phyloP scores from a whole-genome alignment of 2,797 vertebrate genomes.

The Leptoclinus maculatus region DNA sequence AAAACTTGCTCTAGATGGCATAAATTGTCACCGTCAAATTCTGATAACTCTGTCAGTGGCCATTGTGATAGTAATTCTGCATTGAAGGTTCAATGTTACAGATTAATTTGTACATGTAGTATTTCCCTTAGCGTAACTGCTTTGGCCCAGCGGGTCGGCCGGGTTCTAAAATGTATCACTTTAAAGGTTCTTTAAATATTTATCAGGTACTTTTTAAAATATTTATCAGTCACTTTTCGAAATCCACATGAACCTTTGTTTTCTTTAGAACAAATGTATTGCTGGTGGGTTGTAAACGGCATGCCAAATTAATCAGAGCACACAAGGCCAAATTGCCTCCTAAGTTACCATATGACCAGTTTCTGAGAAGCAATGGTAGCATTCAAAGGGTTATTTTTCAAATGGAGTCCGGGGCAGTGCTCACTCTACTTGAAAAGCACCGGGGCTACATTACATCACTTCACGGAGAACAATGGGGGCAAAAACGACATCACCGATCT shows the following conservation, averaged over 20 bases:
- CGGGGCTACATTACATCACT: not conserved
- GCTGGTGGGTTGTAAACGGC: not conserved
- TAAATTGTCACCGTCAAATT: not conserved
- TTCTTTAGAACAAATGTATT: not conserved
- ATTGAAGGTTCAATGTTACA: not conserved
- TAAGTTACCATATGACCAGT: not conserved
- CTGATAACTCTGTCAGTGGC: not conserved
- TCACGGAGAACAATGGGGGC: not conserved
- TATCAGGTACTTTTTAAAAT: not conserved
- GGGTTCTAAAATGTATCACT: not conserved
- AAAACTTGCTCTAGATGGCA: not conserved
- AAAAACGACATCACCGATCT: not conserved
- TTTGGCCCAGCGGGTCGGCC: not conserved
- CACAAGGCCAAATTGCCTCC: not conserved
- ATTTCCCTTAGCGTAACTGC: not conserved
- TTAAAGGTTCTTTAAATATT: not conserved
- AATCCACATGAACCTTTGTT: not conserved
- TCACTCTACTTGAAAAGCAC: not conserved
- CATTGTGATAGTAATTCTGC: not conserved
- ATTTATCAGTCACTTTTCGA: not conserved
- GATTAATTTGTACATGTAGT: not conserved
- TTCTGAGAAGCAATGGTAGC: not conserved
- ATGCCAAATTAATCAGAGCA: not conserved
- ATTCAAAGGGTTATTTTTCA: not conserved
- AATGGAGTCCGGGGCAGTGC: not conserved